These are phyloP conservation scores for Troides helena DNA, from an alignment of 2,888 invertebrate species.

Conservation along the genomic window DNA sequence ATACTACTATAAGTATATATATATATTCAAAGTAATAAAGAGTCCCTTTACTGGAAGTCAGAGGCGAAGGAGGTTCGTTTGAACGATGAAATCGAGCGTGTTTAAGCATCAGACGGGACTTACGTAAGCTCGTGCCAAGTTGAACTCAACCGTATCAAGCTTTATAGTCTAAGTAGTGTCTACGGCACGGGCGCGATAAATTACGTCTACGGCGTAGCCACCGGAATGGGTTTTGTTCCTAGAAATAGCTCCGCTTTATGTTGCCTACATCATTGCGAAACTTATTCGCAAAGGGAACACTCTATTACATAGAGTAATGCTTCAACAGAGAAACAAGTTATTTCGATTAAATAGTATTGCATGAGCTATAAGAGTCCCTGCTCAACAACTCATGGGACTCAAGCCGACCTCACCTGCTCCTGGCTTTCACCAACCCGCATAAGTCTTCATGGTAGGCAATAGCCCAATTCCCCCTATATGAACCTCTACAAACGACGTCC, in stretches of 20 bases:
- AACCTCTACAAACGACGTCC: too few relatives aligned
- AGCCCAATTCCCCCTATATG: too few relatives aligned
- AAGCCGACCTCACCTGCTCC: too few relatives aligned
- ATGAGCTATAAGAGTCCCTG: too few relatives aligned
- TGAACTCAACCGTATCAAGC: conserved; percentile 8
- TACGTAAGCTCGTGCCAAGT: conserved; percentile 23
- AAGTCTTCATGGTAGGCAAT: too few relatives aligned
- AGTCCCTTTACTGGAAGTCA: neutral
- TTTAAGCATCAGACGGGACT: conserved; percentile 9
- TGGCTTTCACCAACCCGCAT: too few relatives aligned
- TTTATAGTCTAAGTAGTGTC: conserved; percentile 20
- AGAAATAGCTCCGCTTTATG: neutral
- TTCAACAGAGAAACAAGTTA: too few relatives aligned
- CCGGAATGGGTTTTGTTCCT: conserved; percentile 9
- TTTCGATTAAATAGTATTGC: too few relatives aligned
- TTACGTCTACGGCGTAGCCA: conserved; percentile 24
- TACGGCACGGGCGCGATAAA: conserved; percentile 21
- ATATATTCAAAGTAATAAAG: neutral
- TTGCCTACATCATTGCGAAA: neutral
- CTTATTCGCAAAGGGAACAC: too few relatives aligned
- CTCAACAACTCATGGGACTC: too few relatives aligned
- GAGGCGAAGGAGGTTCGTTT: neutral
- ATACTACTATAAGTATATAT: too few relatives aligned
- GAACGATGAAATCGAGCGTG: neutral
- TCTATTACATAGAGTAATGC: too few relatives aligned